Evolutionary conservation across 2,797 vertebrate species (phyloP), one percentile per base, ranked within the genome.

Genomic region (Sebastes variabilis): DNA sequence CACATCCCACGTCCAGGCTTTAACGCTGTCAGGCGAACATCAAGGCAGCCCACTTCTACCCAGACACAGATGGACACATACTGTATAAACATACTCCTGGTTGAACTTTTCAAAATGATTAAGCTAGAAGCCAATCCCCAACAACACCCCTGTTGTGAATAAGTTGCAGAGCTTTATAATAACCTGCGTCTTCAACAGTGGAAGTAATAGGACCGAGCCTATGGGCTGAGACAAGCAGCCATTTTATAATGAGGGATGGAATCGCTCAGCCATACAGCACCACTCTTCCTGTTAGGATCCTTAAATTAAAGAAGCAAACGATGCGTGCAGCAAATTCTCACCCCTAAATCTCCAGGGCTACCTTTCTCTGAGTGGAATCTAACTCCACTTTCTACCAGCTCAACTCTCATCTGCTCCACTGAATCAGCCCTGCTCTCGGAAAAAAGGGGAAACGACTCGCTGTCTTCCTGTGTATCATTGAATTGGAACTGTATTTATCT

Each of bases 191-290:
- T 91, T 89, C 85, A 89, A 86, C 85, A 93, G 87, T 93, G 91
- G 91, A 92, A 90, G 93, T 91, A 92, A 95, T 92, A 93, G 92
- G 92, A 87, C 76, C 32, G 72, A 93, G 83, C 88, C 94, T 91
- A 91, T 85, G 90, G 91, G 92, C 93, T 94, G 93, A 91, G 90
- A 94, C 95, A 94, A 93, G 95, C 91, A 90, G 89, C 87, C 91
- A 87, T 91, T 93, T 93, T 94, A 94, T 96, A 96, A 96, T 95
- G 95, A 96, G 95, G 89, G 94, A 94, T 93, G 88, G 92, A 94
- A 85, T 30, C 84, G 84, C 89, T 95, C 89, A 96, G 85, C 91
- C 92, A 92, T 93, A 85, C 80, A 94, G 85, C 66, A 72, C 80
- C 87, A 80, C 83, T 90, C 87, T 92, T 94, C 89, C 91, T 94